Percentiles rank a stretch among this genome's conserved stretches.
These are phyloP conservation scores for Arvicanthis niloticus DNA, from an alignment of 2,113 vertebrate species.

Conservation along the genomic window DNA sequence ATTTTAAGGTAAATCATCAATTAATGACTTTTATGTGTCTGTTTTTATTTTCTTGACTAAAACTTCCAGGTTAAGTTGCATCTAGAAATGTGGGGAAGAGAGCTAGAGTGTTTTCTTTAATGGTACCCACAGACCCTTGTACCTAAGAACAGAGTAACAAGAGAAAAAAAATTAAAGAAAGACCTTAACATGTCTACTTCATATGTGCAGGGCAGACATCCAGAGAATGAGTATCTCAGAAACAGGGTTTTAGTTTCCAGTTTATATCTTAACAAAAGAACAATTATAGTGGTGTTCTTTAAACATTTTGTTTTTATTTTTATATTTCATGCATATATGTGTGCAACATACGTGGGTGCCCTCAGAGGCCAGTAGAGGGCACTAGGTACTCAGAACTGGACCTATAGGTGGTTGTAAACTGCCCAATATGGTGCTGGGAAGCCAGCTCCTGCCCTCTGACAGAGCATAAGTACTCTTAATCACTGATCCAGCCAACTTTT, in stretches of 20 bases:
- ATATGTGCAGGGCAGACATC: neutral
- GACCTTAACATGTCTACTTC: neutral
- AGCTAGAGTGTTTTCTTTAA: neutral
- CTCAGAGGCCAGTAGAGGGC: neutral
- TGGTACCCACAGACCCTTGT: neutral
- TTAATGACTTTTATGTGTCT: neutral
- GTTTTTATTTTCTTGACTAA: conserved; percentile 9
- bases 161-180: neutral
- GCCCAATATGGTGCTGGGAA: neutral
- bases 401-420: neutral
- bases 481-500: neutral
- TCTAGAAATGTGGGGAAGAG: neutral
- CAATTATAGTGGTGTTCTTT: neutral
- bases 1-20: neutral
- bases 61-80: neutral
- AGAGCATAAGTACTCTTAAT: neutral
- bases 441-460: neutral
- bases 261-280: neutral
- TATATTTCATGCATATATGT: neutral
- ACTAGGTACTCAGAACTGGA: neutral
- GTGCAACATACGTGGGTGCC: neutral
- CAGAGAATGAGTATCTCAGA: neutral
- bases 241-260: neutral
- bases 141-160: neutral
- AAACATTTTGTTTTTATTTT: neutral